These are phyloP conservation scores for Eristalinus aeneus DNA, from an alignment of 2,888 invertebrate species.

Conservation along the genomic window DNA sequence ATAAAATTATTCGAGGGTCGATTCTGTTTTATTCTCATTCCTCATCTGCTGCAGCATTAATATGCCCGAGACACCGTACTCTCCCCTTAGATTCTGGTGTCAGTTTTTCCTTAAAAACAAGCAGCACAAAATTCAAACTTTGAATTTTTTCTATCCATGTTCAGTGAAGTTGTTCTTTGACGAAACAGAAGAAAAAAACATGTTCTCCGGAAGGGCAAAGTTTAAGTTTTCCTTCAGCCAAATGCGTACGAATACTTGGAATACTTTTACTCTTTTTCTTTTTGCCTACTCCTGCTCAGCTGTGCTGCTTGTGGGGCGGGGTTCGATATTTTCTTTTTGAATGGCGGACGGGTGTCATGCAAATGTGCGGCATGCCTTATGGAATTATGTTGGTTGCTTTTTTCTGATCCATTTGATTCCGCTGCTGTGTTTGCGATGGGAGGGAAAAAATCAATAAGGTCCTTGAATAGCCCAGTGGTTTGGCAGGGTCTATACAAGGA, in stretches of 20 bases:
- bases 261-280: slow-evolving; percentile 27
- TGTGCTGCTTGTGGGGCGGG: not conserved
- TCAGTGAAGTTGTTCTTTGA: slow-evolving; percentile 27
- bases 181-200: not conserved
- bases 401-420: slow-evolving; percentile 60
- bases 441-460: slow-evolving; percentile 56
- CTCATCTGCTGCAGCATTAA: slow-evolving; percentile 61
- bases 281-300: not conserved
- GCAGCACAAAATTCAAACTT: slow-evolving; percentile 33
- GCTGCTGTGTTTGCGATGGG: not conserved
- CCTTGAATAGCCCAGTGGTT: slow-evolving; percentile 60
- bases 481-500: not conserved
- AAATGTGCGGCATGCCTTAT: slow-evolving; percentile 65
- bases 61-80: slow-evolving; percentile 50
- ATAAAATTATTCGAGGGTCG: slow-evolving; percentile 58
- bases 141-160: slow-evolving; percentile 21
- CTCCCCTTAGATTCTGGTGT: slow-evolving; percentile 25
- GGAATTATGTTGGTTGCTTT: slow-evolving; percentile 59
- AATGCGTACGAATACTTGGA: slow-evolving; percentile 20
- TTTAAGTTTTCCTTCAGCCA: slow-evolving; percentile 55
- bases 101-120: slow-evolving; percentile 18
- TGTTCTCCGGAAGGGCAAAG: slow-evolving; percentile 39
- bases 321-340: not conserved
- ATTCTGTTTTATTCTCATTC: slow-evolving; percentile 47
- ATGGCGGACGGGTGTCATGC: slow-evolving; percentile 54